A percentile compares a stretch with the other conserved stretches of the same genome.
Conservation (phyloP, 2,113 vertebrate genomes). For the Apteryx owenii region DNA sequence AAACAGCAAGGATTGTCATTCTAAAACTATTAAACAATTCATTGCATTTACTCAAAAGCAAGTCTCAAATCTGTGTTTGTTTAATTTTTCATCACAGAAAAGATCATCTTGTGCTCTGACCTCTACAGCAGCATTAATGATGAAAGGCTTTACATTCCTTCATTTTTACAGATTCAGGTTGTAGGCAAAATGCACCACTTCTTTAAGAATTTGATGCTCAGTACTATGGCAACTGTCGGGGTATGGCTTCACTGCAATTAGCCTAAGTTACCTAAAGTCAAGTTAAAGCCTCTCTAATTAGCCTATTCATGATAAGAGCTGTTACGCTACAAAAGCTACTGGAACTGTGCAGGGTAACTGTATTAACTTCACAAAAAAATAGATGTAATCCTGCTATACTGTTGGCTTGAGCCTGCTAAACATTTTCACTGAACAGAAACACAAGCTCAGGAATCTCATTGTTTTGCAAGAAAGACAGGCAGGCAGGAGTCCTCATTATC, state of each 20-base stretch:
- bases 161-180: neutral
- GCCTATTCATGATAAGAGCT: neutral
- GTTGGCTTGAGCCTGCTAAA: neutral
- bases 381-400: neutral
- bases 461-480: accelerated
- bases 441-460: neutral
- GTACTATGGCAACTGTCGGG: neutral
- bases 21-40: conserved; percentile 3
- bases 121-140: neutral
- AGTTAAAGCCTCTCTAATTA: conserved; percentile 11
- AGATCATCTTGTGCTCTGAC: neutral
- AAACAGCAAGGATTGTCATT: neutral
- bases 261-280: neutral
- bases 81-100: conserved; percentile 8
- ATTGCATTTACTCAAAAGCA: neutral
- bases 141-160: neutral
- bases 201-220: conserved; percentile 16
- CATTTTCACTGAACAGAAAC: neutral
- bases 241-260: neutral
- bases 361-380: neutral
- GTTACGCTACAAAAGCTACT: neutral
- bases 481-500: neutral
- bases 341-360: neutral
- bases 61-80: neutral
- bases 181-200: conserved; percentile 3